Conservation (phyloP, 2,797 vertebrate genomes). For the Telmatherina bonti region DNA sequence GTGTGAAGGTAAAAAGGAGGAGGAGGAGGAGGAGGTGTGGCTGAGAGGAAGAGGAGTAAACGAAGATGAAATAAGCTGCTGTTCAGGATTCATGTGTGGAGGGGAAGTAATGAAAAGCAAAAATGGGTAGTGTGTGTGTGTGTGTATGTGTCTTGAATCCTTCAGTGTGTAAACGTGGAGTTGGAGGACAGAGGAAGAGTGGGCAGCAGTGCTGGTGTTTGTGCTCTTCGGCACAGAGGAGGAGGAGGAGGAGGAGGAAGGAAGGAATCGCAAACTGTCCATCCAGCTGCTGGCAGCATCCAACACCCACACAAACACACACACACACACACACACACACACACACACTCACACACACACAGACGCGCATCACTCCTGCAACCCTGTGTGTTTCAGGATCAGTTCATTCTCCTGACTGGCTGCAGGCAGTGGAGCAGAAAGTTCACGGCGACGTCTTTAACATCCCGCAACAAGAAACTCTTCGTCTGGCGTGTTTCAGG, state of each 20-base stretch:
- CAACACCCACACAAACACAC: slow-evolving; percentile 47
- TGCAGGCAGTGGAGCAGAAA: too few relatives aligned
- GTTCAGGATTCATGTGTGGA: background rate
- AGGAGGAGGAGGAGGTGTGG: background rate
- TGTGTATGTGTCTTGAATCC: slow-evolving; percentile 24
- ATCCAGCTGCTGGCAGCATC: slow-evolving; percentile 57
- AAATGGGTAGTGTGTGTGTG: slow-evolving; percentile 22
- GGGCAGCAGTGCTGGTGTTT: slow-evolving; percentile 73
- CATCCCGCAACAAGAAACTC: too few relatives aligned
- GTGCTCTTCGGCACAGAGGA: slow-evolving; percentile 54
- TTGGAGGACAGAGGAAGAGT: slow-evolving; percentile 59
- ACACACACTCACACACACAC: slow-evolving; percentile 6
- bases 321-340: too few relatives aligned
- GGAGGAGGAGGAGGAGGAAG: background rate
- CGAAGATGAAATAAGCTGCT: background rate
- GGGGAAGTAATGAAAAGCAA: background rate
- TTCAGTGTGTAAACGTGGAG: slow-evolving; percentile 59
- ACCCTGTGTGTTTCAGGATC: slow-evolving; percentile 8
- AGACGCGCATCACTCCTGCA: slow-evolving; percentile 20
- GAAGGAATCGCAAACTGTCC: slow-evolving; percentile 39
- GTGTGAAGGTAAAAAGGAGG: slow-evolving; percentile 26
- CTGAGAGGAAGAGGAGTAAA: background rate
- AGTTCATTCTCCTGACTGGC: background rate
- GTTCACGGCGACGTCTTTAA: too few relatives aligned
- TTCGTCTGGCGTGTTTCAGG: slow-evolving; percentile 1